Percentiles rank a stretch among this genome's conserved stretches.
These are phyloP conservation scores for Labia minor DNA, from an alignment of 2,888 invertebrate species.

Conservation along the genomic window DNA sequence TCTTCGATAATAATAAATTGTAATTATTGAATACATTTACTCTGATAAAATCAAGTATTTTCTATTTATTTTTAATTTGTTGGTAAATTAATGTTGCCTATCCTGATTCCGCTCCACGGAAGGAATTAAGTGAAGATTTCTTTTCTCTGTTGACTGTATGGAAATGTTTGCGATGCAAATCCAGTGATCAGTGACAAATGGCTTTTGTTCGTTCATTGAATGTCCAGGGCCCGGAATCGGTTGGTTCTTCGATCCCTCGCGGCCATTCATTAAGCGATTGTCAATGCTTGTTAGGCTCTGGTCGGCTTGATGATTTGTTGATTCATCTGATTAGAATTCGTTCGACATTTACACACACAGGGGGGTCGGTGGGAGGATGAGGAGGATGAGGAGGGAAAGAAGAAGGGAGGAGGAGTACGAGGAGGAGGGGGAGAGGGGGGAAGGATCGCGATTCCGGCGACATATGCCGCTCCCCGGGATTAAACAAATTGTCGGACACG, in stretches of 20 bases:
- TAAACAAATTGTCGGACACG: conserved; percentile 6
- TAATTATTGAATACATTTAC: no score
- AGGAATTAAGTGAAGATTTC: no score
- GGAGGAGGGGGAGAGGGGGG: conserved; percentile 25
- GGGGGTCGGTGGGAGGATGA: conserved; percentile 16
- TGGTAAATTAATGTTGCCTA: no score
- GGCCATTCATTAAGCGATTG: not conserved
- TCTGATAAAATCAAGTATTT: no score
- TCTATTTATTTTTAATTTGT: no score
- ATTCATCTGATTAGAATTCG: not conserved
- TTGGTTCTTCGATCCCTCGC: not conserved
- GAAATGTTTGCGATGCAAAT: no score
- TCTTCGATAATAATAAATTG: no score
- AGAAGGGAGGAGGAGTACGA: conserved; percentile 23
- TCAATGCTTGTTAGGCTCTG: not conserved
- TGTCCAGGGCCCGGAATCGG: no score
- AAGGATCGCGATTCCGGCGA: conserved; percentile 15
- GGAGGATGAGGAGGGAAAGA: conserved; percentile 26
- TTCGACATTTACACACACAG: not conserved
- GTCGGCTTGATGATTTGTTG: not conserved
- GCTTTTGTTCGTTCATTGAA: no score
- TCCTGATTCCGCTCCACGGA: no score
- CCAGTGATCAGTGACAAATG: no score
- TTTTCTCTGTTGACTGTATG: no score
- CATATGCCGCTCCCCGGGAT: conserved; percentile 1